Conservation (phyloP, 2,113 vertebrate genomes). For the Ceyx melanurus region DNA sequence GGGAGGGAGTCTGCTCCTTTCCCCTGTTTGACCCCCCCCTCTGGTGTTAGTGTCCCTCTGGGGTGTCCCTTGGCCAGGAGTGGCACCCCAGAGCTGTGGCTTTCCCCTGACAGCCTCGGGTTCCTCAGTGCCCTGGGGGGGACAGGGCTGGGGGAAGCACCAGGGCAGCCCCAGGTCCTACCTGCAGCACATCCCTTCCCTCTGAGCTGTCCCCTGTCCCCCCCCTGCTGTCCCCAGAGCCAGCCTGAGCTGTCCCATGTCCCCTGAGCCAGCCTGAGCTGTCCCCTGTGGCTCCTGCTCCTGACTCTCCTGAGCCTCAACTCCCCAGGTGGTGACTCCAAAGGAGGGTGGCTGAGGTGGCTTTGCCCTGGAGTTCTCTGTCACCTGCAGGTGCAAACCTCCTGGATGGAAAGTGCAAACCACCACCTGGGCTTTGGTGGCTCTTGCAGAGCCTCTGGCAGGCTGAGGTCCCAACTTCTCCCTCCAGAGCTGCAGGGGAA, state of each 20-base stretch:
- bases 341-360: background rate
- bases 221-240: accelerated
- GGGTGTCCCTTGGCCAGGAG: background rate
- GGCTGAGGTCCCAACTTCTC: accelerated
- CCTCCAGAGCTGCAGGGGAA: accelerated
- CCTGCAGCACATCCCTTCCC: background rate
- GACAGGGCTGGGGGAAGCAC: background rate
- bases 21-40: background rate
- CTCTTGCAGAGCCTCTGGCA: background rate
- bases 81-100: background rate
- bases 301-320: background rate
- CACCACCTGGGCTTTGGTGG: background rate
- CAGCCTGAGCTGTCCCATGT: background rate
- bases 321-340: accelerated
- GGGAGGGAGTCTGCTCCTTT: background rate
- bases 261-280: background rate
- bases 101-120: accelerated
- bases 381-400: background rate
- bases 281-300: background rate
- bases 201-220: background rate
- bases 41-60: background rate
- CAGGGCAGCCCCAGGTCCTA: background rate
- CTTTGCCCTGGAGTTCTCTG: background rate
- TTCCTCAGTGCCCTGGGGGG: background rate
- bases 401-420: background rate